Base-by-base conservation (phyloP, 2,797 vertebrate species). In the Typhlichthys eigenmanni region DNA sequence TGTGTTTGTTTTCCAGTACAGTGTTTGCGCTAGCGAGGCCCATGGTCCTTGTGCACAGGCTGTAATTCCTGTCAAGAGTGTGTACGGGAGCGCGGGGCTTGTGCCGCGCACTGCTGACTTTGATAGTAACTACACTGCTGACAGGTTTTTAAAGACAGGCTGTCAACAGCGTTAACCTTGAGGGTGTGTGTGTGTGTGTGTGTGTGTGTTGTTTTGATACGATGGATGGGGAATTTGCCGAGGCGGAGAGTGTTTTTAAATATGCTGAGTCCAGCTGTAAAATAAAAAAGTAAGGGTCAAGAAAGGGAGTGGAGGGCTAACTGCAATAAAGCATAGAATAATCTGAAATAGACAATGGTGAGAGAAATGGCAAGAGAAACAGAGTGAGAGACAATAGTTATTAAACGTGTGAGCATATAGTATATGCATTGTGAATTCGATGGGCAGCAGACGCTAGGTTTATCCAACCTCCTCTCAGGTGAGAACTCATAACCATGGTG, bases 61-160 rank as follows among this genome's bases (percentile, higher is more conserved):
- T 64, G 72, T 74, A 76, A 71, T 70, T 84, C 71, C 83, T 78
- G 77, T 85, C 83, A 24, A 75, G 78, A 66, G 57, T 63, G 74
- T 65, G 58, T 66, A n/a, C 56, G 60, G 62, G 55, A n/a, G 58
- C 13, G 56, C 58, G 59, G 38, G 64, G 69, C 64, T 70, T 47
- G 24, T 66, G 62, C 74, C 49, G 55, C 29, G 55, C 73, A 38
- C 75, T 79, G 84, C 85, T 84, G 88, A 88, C 86, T 92, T 85
- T 85, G 84, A 89, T 87, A 73, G 85, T 88, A 90, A 91, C 83
- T 81, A 89, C 89, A 87, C 75, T 53, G 64, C 88, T 85, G 90
- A 90, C 87, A 81, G 84, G 74, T 87, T 89, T 89, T 83, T 88
- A 91, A 92, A 92, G 90, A 87, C 85, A 86, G 90, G 88, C 82